These are phyloP conservation scores for Porites lobata DNA, from an alignment of 92 coral and sea anemone species.

Conservation along the genomic window DNA sequence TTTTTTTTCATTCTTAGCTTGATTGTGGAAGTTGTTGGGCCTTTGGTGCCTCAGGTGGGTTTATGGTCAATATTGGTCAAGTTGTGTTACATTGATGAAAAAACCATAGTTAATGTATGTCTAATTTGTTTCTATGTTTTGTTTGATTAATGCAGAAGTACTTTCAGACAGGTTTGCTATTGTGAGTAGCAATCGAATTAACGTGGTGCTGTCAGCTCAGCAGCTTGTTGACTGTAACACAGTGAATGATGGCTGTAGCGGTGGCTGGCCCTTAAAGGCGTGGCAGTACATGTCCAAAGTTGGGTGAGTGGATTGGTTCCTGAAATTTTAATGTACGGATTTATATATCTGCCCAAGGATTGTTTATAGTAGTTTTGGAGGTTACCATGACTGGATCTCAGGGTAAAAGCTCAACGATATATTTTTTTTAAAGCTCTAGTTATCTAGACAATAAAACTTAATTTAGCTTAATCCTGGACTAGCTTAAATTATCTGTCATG, in stretches of 20 bases:
- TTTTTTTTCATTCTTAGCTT: constrained; percentile 40
- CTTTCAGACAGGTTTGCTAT: constrained; percentile 91
- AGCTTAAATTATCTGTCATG: no score
- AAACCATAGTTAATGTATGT: no score
- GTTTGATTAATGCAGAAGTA: constrained; percentile 57
- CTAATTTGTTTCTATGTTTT: not conserved
- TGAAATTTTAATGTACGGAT: no score
- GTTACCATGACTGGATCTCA: no score
- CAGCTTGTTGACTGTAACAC: constrained; percentile 88
- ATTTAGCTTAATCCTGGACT: no score
- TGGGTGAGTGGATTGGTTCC: constrained; percentile 59
- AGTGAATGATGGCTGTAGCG: constrained; percentile 64
- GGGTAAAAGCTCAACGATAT: no score
- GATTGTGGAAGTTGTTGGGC: constrained; percentile 93
- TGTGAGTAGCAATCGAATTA: constrained; percentile 59
- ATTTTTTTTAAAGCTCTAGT: no score
- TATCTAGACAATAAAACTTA: no score
- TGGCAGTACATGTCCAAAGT: constrained; percentile 82
- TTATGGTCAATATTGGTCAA: no score
- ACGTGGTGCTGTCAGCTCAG: constrained; percentile 85
- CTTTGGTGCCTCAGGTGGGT: constrained; percentile 90
- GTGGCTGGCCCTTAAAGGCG: constrained; percentile 86
- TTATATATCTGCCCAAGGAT: no score
- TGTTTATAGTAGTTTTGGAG: no score
- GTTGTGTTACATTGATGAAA: no score